Conservation (phyloP, 2,113 vertebrate genomes). For the Isurus oxyrinchus region DNA sequence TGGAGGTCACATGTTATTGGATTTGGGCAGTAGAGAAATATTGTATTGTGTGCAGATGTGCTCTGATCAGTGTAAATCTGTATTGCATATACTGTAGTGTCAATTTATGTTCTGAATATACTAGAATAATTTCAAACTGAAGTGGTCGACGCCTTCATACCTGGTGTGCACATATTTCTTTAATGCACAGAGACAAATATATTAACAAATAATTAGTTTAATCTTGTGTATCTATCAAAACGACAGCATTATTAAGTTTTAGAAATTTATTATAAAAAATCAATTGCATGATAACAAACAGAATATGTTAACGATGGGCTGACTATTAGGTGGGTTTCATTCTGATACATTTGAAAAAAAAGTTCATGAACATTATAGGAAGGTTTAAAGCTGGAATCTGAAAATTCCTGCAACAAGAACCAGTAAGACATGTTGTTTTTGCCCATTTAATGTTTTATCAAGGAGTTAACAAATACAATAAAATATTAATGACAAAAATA, state of each 20-base stretch:
- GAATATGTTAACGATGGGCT: neutral
- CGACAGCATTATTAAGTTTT: neutral
- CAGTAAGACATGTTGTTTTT: neutral
- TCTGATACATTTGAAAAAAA: neutral
- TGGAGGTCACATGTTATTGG: neutral
- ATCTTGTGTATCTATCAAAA: neutral
- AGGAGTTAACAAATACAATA: neutral
- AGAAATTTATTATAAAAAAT: neutral
- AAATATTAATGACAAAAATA: neutral
- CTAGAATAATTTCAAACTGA: no score
- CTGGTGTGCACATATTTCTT: neutral
- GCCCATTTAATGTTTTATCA: neutral
- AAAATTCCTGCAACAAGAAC: neutral
- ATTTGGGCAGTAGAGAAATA: neutral
- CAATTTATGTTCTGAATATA: no score
- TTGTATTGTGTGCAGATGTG: no score
- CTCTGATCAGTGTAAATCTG: no score
- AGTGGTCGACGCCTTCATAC: no score
- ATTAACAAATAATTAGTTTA: neutral
- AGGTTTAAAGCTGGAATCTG: neutral
- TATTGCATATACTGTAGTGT: no score
- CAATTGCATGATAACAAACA: neutral
- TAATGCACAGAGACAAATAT: neutral
- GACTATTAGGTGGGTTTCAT: neutral
- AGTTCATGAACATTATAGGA: neutral